These are phyloP conservation scores for Tylochromis polylepis DNA, from an alignment of 2,113 vertebrate species.

Conservation along the genomic window DNA sequence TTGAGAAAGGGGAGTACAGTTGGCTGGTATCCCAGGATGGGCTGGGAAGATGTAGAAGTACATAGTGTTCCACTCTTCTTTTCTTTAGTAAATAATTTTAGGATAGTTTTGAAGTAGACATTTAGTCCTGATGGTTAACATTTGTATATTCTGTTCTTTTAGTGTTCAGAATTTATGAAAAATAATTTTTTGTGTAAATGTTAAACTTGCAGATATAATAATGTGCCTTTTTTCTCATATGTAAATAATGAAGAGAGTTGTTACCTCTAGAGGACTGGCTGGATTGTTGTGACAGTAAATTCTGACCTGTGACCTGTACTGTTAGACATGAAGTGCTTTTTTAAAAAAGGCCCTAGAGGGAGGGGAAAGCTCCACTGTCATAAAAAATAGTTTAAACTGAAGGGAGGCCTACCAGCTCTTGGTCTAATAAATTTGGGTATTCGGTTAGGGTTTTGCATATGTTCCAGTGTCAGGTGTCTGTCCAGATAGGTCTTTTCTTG, in stretches of 20 bases:
- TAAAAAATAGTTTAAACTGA: not conserved
- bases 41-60: not conserved
- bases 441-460: not conserved
- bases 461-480: not conserved
- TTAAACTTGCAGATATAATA: not conserved
- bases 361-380: not conserved
- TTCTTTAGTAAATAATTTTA: not conserved
- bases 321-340: constrained; percentile 1
- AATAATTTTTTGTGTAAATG: not conserved
- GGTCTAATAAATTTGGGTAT: not conserved
- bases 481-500: not conserved
- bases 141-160: not conserved
- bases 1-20: not conserved
- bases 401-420: not conserved
- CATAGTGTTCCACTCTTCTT: not conserved
- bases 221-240: not conserved
- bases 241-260: too few relatives aligned
- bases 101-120: not conserved
- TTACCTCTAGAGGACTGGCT: too few relatives aligned
- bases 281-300: too few relatives aligned
- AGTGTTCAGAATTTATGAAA: not conserved
- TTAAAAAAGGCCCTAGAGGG: not conserved
- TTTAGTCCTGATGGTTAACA: not conserved
- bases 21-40: not conserved
- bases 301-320: not conserved